phyloP scores from a whole-genome alignment of 2,888 invertebrate species.

The Drosophila sordidula region DNA sequence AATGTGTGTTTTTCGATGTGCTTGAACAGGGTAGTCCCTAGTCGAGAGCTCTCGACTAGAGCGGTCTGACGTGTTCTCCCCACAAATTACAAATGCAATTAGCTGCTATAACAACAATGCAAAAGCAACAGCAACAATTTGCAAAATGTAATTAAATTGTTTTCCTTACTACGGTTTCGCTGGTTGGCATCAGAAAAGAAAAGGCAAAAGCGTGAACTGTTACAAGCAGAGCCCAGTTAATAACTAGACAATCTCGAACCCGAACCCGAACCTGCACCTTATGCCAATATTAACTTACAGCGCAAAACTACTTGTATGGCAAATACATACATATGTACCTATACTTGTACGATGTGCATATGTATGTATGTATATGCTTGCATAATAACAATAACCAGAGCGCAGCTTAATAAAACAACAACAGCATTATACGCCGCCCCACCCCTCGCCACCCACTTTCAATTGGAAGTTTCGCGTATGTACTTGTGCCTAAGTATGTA shows the following conservation, averaged over 20 bases:
- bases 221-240: constrained; percentile 50
- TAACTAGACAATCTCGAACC: constrained; percentile 38
- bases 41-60: background rate
- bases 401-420: constrained; percentile 39
- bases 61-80: constrained; percentile 21
- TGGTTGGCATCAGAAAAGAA: constrained; percentile 41
- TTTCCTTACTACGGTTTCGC: constrained; percentile 79
- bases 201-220: constrained; percentile 53
- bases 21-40: background rate
- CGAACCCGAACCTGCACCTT: constrained; percentile 29
- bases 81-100: constrained; percentile 59
- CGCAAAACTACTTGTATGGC: constrained; percentile 26
- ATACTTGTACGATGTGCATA: background rate
- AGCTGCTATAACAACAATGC: constrained; percentile 38
- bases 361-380: background rate
- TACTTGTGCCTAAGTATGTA: background rate
- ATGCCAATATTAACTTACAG: constrained; percentile 47
- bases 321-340: background rate
- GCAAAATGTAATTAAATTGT: constrained; percentile 73
- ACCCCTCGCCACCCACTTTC: constrained; percentile 9
- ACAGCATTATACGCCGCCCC: constrained; percentile 11
- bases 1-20: no score
- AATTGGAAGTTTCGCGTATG: constrained; percentile 9
- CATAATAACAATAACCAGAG: constrained; percentile 32
- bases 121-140: constrained; percentile 28